A percentile compares a stretch with the other conserved stretches of the same genome.
Conservation (phyloP, 1,140 invertebrate species). For the Rhagoletis pomonella region DNA sequence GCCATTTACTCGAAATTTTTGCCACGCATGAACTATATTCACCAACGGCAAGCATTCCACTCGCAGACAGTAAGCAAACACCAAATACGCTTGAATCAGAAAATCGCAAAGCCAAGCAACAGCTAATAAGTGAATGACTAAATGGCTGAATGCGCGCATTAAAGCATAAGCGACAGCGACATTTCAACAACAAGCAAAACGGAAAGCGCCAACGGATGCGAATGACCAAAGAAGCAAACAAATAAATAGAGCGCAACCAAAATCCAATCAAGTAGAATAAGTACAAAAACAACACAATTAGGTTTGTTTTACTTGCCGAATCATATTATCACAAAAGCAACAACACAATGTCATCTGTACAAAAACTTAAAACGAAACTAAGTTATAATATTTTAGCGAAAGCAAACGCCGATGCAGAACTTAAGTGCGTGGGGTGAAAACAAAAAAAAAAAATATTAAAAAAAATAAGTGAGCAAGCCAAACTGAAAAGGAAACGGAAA, state of each 20-base stretch:
- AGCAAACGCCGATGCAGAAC: neutral
- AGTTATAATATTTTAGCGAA: neutral
- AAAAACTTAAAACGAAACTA: neutral
- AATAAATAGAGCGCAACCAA: constrained; percentile 33
- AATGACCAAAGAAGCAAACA: constrained; percentile 30
- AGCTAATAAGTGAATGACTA: constrained; percentile 12
- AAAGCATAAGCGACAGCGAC: neutral
- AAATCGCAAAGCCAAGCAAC: constrained; percentile 24
- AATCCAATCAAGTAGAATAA: constrained; percentile 32
- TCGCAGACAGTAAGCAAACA: neutral
- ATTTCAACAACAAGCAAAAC: neutral
- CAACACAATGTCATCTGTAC: no score
- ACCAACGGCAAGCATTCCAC: neutral
- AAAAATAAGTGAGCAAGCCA: no score
- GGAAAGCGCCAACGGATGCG: neutral
- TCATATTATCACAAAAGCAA: constrained; percentile 2
- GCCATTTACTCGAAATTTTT: neutral
- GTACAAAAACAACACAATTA: constrained; percentile 27
- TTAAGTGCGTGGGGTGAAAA: neutral
- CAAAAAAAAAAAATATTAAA: neutral
- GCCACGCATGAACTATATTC: neutral
- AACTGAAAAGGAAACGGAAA: constrained; percentile 7
- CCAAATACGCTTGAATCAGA: neutral
- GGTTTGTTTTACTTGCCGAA: constrained; percentile 7
- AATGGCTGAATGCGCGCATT: neutral